phyloP scores from a whole-genome alignment of 2,888 invertebrate genomes.

The Tenthredo distinguenda region DNA sequence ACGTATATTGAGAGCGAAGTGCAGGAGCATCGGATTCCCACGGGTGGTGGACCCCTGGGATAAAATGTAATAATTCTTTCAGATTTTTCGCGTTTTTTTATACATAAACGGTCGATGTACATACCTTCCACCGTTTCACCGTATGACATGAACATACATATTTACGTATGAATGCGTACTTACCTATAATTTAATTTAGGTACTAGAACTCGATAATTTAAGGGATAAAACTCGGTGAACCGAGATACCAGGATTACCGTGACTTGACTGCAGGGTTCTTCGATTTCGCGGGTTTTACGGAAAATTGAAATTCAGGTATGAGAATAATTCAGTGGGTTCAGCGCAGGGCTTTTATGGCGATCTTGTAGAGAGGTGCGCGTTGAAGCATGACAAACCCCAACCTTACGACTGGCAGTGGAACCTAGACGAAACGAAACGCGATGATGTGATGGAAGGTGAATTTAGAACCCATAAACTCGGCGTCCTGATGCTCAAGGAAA shows the following conservation, averaged over 20 bases:
- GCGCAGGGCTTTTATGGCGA: slow-evolving; percentile 39
- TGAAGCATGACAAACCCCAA: slow-evolving; percentile 43
- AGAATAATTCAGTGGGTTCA: slow-evolving; percentile 43
- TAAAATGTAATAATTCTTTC: neutral
- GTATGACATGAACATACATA: neutral
- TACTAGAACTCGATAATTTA: slow-evolving; percentile 1
- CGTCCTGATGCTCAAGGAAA: slow-evolving; percentile 15
- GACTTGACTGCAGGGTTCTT: slow-evolving; percentile 1
- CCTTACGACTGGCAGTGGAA: slow-evolving; percentile 21
- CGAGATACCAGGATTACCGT: slow-evolving; percentile 7
- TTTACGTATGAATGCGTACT: neutral
- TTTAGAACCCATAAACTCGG: slow-evolving; percentile 40
- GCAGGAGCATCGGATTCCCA: neutral
- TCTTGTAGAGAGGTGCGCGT: slow-evolving; percentile 21
- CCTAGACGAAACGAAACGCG: slow-evolving; percentile 42
- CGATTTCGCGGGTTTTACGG: slow-evolving; percentile 27
- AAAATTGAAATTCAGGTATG: slow-evolving; percentile 48
- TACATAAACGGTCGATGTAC: neutral
- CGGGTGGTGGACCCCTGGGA: neutral
- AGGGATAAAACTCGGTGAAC: neutral
- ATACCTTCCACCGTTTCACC: neutral
- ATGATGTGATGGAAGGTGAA: slow-evolving; percentile 45
- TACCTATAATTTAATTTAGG: neutral
- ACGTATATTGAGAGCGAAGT: neutral
- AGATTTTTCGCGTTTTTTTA: neutral